Base-by-base conservation (phyloP, 2,797 vertebrate genomes). In the Anableps anableps region DNA sequence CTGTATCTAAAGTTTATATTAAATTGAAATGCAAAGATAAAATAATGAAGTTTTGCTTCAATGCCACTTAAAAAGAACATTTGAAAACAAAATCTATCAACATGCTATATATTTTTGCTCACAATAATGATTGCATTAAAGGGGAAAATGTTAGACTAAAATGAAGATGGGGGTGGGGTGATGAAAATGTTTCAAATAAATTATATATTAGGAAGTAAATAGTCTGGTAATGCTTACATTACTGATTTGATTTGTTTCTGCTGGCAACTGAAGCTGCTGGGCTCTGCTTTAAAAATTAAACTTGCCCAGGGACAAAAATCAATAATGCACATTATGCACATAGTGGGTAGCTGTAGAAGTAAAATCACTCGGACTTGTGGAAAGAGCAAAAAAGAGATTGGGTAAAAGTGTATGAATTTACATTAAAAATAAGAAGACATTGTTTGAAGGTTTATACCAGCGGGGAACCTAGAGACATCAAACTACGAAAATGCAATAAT, bases 241-340 rank as follows among this genome's bases (percentile, higher is more conserved):
- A 1, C 2, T 80, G 36, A 41, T 76, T 70, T 74, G 6, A 81
- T 60, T 48, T 55, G 26, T 73, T 60, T 70, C 34, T 80, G 53
- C 71, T 58, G 38, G 47, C 70, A 29, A 75, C 29, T 76, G 38
- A 75, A 74, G 74, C 31, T 41, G 26, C 14, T 0, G 9, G 60
- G 23, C 29, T 72, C 50, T 4, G 50, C 38, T 75, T 85, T 74
- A 72, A 77, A 75, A 80, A 85, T 80, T 45, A 68, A 85, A 82
- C 43, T 60, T 58, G 47, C 58, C 1, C 23, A 64, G 10, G 11
- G 60, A 77, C 36, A 86, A 50, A 45, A 79, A 87, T 90, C 80
- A 82, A 79, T 92, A 80, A 77, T 75, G 75, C 76, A 79, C 64
- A 86, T 89, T 82, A 88, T 87, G 5, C 76, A 85, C 72, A 66